Evolutionary conservation across 1,140 invertebrate genomes (phyloP).

Genomic region (Pseudomyrmex concolor): DNA sequence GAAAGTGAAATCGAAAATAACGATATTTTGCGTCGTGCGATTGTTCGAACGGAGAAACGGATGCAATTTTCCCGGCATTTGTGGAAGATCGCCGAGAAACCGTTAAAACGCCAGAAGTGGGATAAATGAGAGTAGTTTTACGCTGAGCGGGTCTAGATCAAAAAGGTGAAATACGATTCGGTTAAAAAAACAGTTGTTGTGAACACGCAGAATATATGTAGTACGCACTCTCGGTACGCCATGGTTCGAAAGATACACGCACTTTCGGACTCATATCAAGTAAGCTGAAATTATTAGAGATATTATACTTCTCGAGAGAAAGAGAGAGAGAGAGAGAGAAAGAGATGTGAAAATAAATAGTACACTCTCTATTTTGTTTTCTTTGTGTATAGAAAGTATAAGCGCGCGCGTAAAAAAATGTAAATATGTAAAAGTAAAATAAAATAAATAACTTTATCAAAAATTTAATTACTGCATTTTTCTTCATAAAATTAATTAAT

Average conservation of each 20-base stretch:
- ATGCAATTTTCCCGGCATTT: slow-evolving; percentile 11
- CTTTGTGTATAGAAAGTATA: background rate
- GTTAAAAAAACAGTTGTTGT: background rate
- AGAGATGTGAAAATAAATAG: too few relatives aligned
- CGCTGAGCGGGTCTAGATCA: slow-evolving; percentile 8
- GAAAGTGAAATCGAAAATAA: slow-evolving; percentile 40
- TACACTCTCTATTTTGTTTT: background rate
- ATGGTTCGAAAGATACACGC: background rate
- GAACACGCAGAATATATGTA: too few relatives aligned
- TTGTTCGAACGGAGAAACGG: slow-evolving; percentile 4
- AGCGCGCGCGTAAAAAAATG: too few relatives aligned
- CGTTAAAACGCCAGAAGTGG: slow-evolving; percentile 24
- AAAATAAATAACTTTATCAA: too few relatives aligned
- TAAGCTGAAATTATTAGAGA: background rate
- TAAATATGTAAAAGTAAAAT: too few relatives aligned
- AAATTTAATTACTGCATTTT: too few relatives aligned
- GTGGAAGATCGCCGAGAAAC: slow-evolving; percentile 27
- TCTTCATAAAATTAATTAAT: background rate
- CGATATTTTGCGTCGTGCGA: background rate
- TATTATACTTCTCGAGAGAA: too few relatives aligned
- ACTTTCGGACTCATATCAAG: background rate
- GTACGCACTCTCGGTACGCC: background rate
- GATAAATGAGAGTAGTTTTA: slow-evolving; percentile 43
- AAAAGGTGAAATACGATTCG: background rate
- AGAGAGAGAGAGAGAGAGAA: too few relatives aligned